A percentile compares a stretch with the other conserved stretches of the same genome.
phyloP scores from a whole-genome alignment of 1,140 invertebrate genomes.

The Brachionus manjavacas region DNA sequence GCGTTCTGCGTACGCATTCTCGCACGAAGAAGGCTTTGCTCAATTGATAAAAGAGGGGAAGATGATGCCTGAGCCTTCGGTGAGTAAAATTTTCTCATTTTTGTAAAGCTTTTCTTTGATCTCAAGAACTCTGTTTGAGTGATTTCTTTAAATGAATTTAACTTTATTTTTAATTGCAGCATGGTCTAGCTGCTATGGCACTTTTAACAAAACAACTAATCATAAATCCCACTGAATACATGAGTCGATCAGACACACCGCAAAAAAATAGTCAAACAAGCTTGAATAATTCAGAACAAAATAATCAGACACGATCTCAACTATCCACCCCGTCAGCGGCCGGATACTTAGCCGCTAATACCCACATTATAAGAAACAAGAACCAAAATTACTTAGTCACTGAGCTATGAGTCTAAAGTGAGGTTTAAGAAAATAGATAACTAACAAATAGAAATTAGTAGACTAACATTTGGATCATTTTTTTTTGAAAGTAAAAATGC shows the following conservation, averaged over 20 bases:
- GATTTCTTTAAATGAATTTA: neutral
- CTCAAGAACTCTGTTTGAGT: neutral
- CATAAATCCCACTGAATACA: conserved; percentile 39
- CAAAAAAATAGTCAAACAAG: neutral
- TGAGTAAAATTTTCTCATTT: conserved; percentile 8
- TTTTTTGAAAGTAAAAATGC: neutral
- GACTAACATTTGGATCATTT: neutral
- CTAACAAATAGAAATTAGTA: neutral
- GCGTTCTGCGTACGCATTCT: conserved; percentile 94
- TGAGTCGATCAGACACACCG: conserved; percentile 15
- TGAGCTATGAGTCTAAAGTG: conserved; percentile 15
- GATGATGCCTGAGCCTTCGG: conserved; percentile 35
- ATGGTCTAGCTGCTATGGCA: conserved; percentile 42
- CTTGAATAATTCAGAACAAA: neutral
- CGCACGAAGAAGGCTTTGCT: conserved; percentile 93
- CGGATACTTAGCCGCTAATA: neutral
- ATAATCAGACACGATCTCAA: neutral
- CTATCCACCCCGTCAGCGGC: neutral
- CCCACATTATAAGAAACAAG: neutral
- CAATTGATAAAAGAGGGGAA: conserved; percentile 89
- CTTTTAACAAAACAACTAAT: conserved; percentile 39
- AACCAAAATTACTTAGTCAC: conserved; percentile 20
- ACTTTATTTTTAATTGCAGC: conserved; percentile 30
- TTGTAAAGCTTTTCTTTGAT: neutral
- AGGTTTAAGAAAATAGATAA: neutral